phyloP scores from a whole-genome alignment of 1,140 invertebrate genomes.

The Panulirus ornatus region DNA sequence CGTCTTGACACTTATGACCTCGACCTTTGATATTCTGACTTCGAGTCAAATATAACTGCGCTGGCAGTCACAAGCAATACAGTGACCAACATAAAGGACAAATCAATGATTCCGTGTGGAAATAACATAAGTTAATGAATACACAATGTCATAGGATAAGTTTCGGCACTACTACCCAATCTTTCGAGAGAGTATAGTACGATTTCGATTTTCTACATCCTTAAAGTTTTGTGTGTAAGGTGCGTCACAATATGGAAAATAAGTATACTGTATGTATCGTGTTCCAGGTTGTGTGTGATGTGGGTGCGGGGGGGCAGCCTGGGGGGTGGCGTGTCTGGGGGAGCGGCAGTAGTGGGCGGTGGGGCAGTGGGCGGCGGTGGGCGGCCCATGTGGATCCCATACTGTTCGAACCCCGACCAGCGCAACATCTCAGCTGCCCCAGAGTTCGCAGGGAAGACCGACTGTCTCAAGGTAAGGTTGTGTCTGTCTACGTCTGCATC shows the following conservation, averaged over 20 bases:
- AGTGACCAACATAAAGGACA: too few relatives aligned
- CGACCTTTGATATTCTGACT: too few relatives aligned
- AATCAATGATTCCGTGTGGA: background rate
- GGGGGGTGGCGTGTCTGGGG: background rate
- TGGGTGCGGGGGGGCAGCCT: constrained; percentile 22
- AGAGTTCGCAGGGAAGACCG: constrained; percentile 32
- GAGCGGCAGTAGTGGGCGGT: background rate
- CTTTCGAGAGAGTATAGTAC: background rate
- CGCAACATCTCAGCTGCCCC: background rate
- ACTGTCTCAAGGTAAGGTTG: constrained; percentile 54
- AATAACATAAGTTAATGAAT: background rate
- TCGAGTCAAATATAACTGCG: too few relatives aligned
- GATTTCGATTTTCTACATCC: background rate
- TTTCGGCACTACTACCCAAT: background rate
- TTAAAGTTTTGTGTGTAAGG: background rate
- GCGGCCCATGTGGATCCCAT: constrained; percentile 45
- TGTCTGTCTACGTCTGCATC: too few relatives aligned
- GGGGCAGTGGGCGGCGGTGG: background rate
- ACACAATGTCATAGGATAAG: too few relatives aligned
- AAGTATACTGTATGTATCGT: background rate
- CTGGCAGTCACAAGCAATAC: too few relatives aligned
- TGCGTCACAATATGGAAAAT: background rate
- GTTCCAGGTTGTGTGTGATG: constrained; percentile 12
- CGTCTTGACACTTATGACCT: too few relatives aligned
- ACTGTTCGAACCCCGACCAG: constrained; percentile 18